Evolutionary conservation across 2,113 vertebrate genomes (phyloP).

Genomic region (Scopus umbretta): DNA sequence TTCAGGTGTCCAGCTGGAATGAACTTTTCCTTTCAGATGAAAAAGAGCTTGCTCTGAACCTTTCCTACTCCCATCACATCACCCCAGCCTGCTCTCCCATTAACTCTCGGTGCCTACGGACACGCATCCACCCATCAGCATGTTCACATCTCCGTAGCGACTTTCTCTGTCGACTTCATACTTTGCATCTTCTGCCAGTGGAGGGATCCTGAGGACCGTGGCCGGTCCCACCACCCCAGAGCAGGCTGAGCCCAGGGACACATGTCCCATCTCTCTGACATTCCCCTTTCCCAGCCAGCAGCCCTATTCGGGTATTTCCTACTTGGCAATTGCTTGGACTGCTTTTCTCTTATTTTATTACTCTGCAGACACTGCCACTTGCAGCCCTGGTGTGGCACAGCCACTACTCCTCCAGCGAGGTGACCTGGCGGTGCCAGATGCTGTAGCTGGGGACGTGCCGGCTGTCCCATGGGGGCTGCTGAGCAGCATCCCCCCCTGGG

Average conservation of each 20-base stretch:
- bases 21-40: background rate
- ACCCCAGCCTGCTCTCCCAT: background rate
- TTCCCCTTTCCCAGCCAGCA: background rate
- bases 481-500: background rate
- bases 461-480: background rate
- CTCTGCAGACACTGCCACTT: constrained; percentile 27
- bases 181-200: rapidly evolving
- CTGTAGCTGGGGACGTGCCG: background rate
- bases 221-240: rapidly evolving
- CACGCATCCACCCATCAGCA: background rate
- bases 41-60: background rate
- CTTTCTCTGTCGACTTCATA: background rate
- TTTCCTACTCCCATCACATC: background rate
- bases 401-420: background rate
- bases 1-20: background rate
- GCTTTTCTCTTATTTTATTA: background rate
- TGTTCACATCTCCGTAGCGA: rapidly evolving
- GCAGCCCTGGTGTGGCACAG: constrained; percentile 15
- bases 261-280: background rate
- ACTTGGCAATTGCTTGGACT: rapidly evolving
- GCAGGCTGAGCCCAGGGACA: background rate
- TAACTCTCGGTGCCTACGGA: no score
- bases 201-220: background rate
- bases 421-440: background rate
- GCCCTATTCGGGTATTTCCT: rapidly evolving